Base-by-base conservation (phyloP, 2,797 vertebrate species). In the Eleutherodactylus coqui region DNA sequence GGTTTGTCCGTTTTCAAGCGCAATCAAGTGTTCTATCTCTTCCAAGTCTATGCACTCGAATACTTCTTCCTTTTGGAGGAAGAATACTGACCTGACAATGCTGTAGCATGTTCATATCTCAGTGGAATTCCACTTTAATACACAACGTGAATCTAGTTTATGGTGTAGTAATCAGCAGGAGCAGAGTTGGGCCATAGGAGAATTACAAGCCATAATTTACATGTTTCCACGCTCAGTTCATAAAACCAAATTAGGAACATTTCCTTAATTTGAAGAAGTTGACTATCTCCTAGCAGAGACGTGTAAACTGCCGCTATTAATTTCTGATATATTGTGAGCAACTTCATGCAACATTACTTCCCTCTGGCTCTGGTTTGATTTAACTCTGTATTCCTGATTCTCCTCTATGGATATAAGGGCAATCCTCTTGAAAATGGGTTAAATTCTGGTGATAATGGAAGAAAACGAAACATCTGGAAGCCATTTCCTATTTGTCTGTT, bases 401-500 rank as follows among this genome's bases (percentile, higher is more conserved):
- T 45, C n/a, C n/a, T 78, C 29, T n/a, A 36, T n/a, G 24, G 8
- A 55, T 55, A 24, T 34, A 36, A 34, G 29, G 11, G 11, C 29
- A 78, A 27, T 45, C 13, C 9, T 78, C 53, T 43, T 45, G 3
- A 77, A n/a, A 69, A 49, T 60, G 75, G 72, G 83, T 69, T 84
- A 36, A 84, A 69, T 13, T 67, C 45, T 77, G 83, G 73, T 38
- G 83, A 77, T 84, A 45, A 11, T 43, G 78, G 58, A 51, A 67
- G 60, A 69, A 64, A 77, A 47, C 6, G 2, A n/a, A 47, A 84
- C 83, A 84, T 76, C 83, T 84, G 83, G 83, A 84, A 84, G 16
- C 47, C 7, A 60, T 84, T 84, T 84, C 55, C 75, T 75, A 73
- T 84, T 77, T 51, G 58, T 84, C 73, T 84, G 73, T 84, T 75